Evolutionary conservation across 1,140 invertebrate genomes (phyloP).

Genomic region (Orius insidiosus): DNA sequence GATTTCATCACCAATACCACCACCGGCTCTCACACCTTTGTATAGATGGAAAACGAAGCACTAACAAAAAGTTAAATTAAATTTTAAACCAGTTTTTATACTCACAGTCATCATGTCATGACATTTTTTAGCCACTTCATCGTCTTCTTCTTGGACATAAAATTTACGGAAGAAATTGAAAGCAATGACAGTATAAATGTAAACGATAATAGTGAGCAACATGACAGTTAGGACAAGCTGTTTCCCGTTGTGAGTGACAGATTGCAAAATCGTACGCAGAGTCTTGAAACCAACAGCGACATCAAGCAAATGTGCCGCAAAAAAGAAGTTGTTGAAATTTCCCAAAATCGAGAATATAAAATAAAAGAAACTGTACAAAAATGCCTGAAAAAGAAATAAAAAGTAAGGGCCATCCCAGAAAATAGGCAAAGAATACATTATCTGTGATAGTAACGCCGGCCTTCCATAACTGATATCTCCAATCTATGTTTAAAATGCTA

Average conservation of each 20-base stretch:
- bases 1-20: conserved; percentile 98
- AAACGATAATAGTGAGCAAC: conserved; percentile 94
- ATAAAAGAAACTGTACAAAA: conserved; percentile 93
- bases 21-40: conserved; percentile 96
- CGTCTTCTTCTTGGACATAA: conserved; percentile 96
- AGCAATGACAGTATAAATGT: conserved; percentile 98
- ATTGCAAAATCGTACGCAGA: conserved; percentile 93
- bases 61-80: conserved; percentile 36
- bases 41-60: conserved; percentile 99
- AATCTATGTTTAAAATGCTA: conserved; percentile 81
- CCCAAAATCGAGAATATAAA: conserved; percentile 92
- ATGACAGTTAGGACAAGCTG: conserved; percentile 95
- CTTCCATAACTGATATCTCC: conserved; percentile 97
- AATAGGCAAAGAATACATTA: conserved; percentile 43
- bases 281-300: conserved; percentile 97
- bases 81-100: too few relatives aligned
- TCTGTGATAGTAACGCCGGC: conserved; percentile 94
- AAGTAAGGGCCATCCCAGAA: conserved; percentile 6
- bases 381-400: conserved; percentile 43
- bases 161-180: conserved; percentile 99
- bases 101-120: conserved; percentile 94
- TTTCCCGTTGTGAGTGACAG: conserved; percentile 99
- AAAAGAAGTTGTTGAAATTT: conserved; percentile 99
- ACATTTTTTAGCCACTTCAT: conserved; percentile 91
- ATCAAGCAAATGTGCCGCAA: conserved; percentile 94